Evolutionary conservation across 2,797 vertebrate genomes (phyloP).

Genomic region (Acanthurus lineatus): DNA sequence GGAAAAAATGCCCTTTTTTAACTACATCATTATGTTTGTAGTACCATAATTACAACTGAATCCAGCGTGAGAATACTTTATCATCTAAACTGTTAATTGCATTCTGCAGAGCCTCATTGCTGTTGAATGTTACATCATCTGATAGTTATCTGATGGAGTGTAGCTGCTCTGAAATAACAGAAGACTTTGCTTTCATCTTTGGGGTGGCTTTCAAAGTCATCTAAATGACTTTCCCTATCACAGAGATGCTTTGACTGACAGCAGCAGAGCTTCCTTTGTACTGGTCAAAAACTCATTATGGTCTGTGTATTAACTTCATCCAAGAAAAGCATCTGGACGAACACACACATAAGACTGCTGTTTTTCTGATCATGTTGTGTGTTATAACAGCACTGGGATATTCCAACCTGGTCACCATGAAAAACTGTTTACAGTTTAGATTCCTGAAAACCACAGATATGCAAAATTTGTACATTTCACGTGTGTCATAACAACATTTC

Average conservation of each 20-base stretch:
- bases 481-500: too few species aligned
- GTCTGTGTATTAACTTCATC: not conserved
- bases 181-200: not conserved
- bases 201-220: not conserved
- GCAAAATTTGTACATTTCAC: too few species aligned
- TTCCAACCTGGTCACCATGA: too few species aligned
- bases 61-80: not conserved
- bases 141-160: conserved; percentile 29
- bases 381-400: not conserved
- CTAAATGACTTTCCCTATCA: conserved; percentile 31
- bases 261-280: conserved; percentile 23
- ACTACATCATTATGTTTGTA: not conserved
- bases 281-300: conserved; percentile 1
- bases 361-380: not conserved
- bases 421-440: too few species aligned
- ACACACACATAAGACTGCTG: not conserved
- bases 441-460: too few species aligned
- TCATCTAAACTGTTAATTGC: conserved; percentile 5
- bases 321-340: not conserved
- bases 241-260: conserved; percentile 44
- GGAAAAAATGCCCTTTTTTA: not conserved
- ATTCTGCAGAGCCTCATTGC: not conserved
- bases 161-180: conserved; percentile 2
- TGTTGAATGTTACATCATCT: not conserved
- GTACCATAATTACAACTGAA: not conserved